phyloP scores from a whole-genome alignment of 1,140 invertebrate genomes.

The Zaprionus taronus region DNA sequence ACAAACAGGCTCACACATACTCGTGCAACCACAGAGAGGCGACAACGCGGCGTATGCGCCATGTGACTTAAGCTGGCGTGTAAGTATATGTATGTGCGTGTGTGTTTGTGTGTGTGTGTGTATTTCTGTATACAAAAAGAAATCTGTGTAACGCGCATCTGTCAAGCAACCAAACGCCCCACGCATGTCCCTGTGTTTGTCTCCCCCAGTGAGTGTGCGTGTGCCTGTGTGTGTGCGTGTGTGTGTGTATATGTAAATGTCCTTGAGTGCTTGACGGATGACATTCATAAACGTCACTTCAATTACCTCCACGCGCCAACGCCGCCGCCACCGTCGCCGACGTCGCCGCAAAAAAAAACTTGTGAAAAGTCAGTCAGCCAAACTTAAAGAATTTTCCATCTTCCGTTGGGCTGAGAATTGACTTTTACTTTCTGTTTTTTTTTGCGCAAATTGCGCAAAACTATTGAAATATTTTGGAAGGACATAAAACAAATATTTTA shows the following conservation, averaged over 20 bases:
- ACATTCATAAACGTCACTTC: slow-evolving; percentile 83
- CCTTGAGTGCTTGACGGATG: slow-evolving; percentile 80
- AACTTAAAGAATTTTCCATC: slow-evolving; percentile 60
- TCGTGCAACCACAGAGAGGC: slow-evolving; percentile 24
- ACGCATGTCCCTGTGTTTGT: slow-evolving; percentile 44
- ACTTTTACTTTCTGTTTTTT: slow-evolving; percentile 13
- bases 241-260: slow-evolving; percentile 84
- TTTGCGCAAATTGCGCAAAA: neutral
- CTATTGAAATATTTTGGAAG: neutral
- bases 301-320: slow-evolving; percentile 81
- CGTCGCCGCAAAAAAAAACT: slow-evolving; percentile 64
- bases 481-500: neutral
- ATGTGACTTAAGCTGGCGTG: slow-evolving; percentile 42
- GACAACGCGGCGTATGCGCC: slow-evolving; percentile 60
- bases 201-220: slow-evolving; percentile 25
- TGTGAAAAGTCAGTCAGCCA: slow-evolving; percentile 71
- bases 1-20: slow-evolving; percentile 26
- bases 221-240: slow-evolving; percentile 27
- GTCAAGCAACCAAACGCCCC: slow-evolving; percentile 71
- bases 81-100: slow-evolving; percentile 24
- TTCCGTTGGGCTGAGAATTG: slow-evolving; percentile 34
- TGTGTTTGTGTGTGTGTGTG: slow-evolving; percentile 30
- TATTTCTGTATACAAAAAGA: slow-evolving; percentile 42
- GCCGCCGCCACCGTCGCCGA: slow-evolving; percentile 49
- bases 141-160: slow-evolving; percentile 79